phyloP scores from a whole-genome alignment of 2,888 invertebrate genomes.

The Hirudinaria manillensis region DNA sequence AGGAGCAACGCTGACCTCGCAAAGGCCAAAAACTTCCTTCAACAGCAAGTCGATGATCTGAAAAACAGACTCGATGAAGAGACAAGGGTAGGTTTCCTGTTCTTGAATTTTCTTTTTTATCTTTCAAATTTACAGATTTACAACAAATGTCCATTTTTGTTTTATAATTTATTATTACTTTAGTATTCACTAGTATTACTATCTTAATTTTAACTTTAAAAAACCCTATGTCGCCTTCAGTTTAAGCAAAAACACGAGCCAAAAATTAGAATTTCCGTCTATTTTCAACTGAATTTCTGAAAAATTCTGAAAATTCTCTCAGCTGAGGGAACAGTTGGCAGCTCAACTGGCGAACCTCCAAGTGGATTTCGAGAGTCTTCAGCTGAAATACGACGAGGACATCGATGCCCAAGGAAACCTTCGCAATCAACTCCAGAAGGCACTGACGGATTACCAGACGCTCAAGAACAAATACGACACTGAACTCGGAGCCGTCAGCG shows the following conservation, averaged over 20 bases:
- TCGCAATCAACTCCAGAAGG: slow-evolving; percentile 84
- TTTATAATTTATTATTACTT: neutral
- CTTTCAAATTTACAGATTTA: no score
- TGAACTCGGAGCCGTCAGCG: slow-evolving; percentile 83
- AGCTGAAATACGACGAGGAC: slow-evolving; percentile 94
- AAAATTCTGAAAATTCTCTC: no score
- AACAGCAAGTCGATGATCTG: slow-evolving; percentile 49
- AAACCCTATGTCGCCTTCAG: neutral
- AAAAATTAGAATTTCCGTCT: neutral
- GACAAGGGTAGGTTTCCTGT: slow-evolving; percentile 29
- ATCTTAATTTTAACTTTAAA: neutral
- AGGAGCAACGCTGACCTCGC: slow-evolving; percentile 93
- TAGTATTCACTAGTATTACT: neutral
- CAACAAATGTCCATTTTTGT: neutral
- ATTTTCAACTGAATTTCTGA: no score
- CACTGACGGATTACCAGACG: slow-evolving; percentile 82
- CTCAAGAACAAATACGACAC: slow-evolving; percentile 93
- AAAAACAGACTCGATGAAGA: slow-evolving; percentile 48
- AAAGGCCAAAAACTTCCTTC: slow-evolving; percentile 66
- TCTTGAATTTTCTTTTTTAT: neutral
- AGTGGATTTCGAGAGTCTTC: slow-evolving; percentile 59
- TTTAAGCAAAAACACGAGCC: neutral
- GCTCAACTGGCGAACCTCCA: slow-evolving; percentile 50
- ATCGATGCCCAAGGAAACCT: slow-evolving; percentile 91
- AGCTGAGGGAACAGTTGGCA: slow-evolving; percentile 47